Evolutionary conservation across 53 echinoderm and acorn worm genomes (phyloP).

Genomic region (Arbacia lixula): DNA sequence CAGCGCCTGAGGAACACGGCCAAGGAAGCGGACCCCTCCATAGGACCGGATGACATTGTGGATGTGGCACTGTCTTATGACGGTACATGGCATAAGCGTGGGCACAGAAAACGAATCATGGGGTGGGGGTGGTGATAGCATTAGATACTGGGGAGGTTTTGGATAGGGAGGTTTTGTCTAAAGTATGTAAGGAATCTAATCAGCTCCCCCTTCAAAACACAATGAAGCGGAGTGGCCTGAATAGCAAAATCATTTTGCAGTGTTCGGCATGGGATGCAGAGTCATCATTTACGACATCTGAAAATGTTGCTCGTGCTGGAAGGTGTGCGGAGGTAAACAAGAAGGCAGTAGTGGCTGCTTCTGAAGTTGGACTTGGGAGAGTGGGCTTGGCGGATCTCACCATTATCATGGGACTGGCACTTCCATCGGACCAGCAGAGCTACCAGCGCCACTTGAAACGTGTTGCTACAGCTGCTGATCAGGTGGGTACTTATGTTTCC

Average conservation of each 20-base stretch:
- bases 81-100: slow-evolving; percentile 57
- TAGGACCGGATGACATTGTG: not conserved
- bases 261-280: slow-evolving; percentile 22
- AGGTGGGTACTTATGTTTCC: no score
- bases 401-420: not conserved
- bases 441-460: not conserved
- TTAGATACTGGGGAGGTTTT: slow-evolving; percentile 54
- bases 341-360: slow-evolving; percentile 4
- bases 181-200: slow-evolving; percentile 19
- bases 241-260: not conserved
- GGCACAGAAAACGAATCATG: slow-evolving; percentile 48
- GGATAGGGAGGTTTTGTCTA: slow-evolving; percentile 28
- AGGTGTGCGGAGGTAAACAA: slow-evolving; percentile 3
- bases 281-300: not conserved
- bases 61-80: slow-evolving; percentile 51
- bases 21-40: not conserved
- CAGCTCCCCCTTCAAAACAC: not conserved
- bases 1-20: not conserved
- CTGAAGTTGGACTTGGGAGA: slow-evolving; percentile 44
- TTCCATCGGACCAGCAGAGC: not conserved
- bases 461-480: not conserved
- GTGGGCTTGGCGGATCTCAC: slow-evolving; percentile 1
- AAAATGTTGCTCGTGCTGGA: not conserved
- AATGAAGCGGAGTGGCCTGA: not conserved
- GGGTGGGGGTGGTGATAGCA: slow-evolving; percentile 51